phyloP scores from a whole-genome alignment of 2,797 vertebrate genomes.

The Phrynocephalus forsythii region DNA sequence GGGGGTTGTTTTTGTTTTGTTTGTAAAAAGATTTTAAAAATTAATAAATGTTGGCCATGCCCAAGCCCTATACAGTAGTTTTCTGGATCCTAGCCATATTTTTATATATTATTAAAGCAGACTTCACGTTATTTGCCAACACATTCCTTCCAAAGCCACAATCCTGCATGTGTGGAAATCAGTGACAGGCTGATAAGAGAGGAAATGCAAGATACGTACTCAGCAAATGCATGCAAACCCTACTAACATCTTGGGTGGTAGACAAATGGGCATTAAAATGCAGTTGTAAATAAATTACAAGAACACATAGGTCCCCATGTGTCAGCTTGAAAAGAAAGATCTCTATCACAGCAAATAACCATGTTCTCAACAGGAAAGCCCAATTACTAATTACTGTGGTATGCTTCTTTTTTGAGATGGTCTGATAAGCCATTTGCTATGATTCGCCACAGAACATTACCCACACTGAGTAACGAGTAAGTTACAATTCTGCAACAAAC shows the following conservation, averaged over 20 bases:
- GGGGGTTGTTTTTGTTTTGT: no score
- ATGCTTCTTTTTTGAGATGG: constrained; percentile 35
- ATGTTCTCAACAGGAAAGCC: constrained; percentile 29
- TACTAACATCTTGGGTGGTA: constrained; percentile 17
- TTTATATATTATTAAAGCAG: constrained; percentile 5
- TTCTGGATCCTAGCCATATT: neutral
- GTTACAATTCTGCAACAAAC: constrained; percentile 23
- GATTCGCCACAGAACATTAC: constrained; percentile 51
- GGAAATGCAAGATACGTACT: neutral
- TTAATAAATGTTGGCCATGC: neutral
- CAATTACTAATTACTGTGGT: constrained; percentile 24
- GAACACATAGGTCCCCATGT: neutral
- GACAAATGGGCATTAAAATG: neutral
- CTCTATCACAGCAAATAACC: constrained; percentile 34
- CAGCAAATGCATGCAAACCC: neutral
- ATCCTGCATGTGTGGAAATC: neutral
- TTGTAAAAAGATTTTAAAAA: neutral
- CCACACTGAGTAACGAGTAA: constrained; percentile 51
- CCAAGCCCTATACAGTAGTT: neutral
- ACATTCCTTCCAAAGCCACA: constrained; percentile 9
- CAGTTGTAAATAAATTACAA: constrained; percentile 17
- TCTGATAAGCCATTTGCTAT: constrained; percentile 39
- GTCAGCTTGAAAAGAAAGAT: constrained; percentile 48
- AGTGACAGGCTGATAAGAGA: neutral
- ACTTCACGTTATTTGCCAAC: constrained; percentile 1